Evolutionary conservation across 2,797 vertebrate genomes (phyloP), one percentile per base, ranked within the genome.

Genomic region (Pipistrellus pipistrellus): DNA sequence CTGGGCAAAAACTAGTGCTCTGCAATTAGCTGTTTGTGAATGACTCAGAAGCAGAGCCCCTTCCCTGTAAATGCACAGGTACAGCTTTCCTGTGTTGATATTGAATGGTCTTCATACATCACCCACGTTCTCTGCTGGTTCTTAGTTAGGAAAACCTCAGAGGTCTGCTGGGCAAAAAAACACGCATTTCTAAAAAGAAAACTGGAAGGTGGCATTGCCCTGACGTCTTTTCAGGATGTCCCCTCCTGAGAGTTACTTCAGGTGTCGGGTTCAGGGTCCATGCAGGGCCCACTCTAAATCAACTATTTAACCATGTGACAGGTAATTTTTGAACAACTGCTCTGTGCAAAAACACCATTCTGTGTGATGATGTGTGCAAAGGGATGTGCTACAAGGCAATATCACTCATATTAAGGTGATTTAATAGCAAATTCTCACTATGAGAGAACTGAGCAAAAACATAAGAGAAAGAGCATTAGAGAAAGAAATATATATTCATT

Each of bases 1-100:
- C 25, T 68, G 13, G 0, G 23, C 81, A 48, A 53, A 41, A 8
- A 4, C 0, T 0, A 23, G n/a, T 1, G 38, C 69, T 14, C 69
- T 2, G n/a, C 4, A 11, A 23, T 6, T 4, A 20, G 30, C 53
- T 17, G 25, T 20, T 3, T 38, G 27, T n/a, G 32, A 71, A 25
- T 0, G 35, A 64, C 72, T 35, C 4, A 5, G 46, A 30, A 18
- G 41, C 51, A 0, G 30, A 44, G 7, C 0, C 25, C 20, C 3
- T 4, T n/a, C 35, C n/a, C 44, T 55, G 30, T 13, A 4, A 25
- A 25, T 51, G 64, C 32, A 2, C 2, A 13, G 6, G 27, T 35
- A 46, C 48, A 0, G 2, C 38, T 21, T 41, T n/a, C 75, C 62
- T 35, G 0, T 3, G 1, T 51, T 1, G 3, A 10, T 11, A 13